Conservation (phyloP, 2,113 vertebrate genomes). For the Lophura nycthemera region DNA sequence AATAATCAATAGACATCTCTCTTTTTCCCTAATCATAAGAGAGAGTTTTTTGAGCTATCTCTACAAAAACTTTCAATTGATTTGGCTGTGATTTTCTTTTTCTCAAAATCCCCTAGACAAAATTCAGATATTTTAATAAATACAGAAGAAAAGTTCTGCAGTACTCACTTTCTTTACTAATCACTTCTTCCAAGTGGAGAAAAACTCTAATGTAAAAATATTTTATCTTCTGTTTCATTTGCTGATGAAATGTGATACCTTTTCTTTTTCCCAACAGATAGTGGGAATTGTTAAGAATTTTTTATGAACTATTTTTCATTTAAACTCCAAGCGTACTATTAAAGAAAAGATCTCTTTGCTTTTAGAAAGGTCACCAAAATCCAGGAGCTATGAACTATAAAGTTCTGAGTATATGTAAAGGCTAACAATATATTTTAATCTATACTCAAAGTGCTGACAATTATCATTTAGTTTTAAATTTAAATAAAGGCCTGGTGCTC, state of each 20-base stretch:
- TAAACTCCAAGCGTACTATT: neutral
- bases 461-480: neutral
- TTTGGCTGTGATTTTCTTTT: neutral
- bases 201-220: neutral
- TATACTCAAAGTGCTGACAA: neutral
- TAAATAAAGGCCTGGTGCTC: neutral
- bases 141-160: neutral
- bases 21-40: neutral
- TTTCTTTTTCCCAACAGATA: neutral
- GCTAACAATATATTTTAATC: neutral
- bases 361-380: constrained; percentile 27
- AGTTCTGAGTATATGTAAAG: neutral
- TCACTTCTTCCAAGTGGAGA: neutral
- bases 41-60: neutral
- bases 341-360: neutral
- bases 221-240: neutral
- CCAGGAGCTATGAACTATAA: neutral
- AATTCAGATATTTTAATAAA: neutral
- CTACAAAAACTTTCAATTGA: neutral
- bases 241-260: neutral
- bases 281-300: constrained; percentile 27
- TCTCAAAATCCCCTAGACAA: neutral
- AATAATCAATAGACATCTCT: neutral
- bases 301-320: constrained; percentile 5
- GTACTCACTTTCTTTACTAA: neutral